Evolutionary conservation across 35 echinoderm and acorn worm genomes (phyloP), one percentile per base, ranked within the genome.

Genomic region (Amphiura filiformis): DNA sequence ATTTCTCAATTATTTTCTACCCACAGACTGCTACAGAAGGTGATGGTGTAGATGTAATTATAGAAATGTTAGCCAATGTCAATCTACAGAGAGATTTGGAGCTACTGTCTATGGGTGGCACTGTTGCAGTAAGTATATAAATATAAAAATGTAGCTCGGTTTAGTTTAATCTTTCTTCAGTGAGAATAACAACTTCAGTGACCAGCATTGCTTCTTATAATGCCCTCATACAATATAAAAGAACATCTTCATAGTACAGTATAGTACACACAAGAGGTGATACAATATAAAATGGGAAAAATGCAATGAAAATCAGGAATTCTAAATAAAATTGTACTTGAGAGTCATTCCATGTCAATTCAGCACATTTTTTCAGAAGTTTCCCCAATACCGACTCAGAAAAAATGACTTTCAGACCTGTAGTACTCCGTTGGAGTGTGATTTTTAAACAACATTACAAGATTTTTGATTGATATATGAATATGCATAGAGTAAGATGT

Each of bases 1-100:
- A n/a, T 47, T 47, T 17, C 17, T 47, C 17, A 47, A 47, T 47
- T 17, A 9, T 17, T 47, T 17, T 47, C 41, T 47, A 17, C 41
- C 17, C n/a, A n/a, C 77, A 94, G 96, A 90, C 79, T 75, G 82
- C 89, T 41, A 92, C 92, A 33, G 80, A 57, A 41, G 87, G 93
- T 1, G 26, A 28, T 15, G 92, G 96, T 56, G 90, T 94, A 18
- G 96, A 98, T 88, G 79, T 90, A 1, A 89, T 98, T 18, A 83
- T 94, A 39, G 96, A 98, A 84, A 98, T 98, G 96, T 84, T 98
- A 17, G 89, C 89, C 0, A 98, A 98, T 86, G 87, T 98, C 22
- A 94, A 98, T 44, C 83, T 98, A 30, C 89, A 94, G 75, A 94
- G 83, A 41, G 96, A 98, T 83, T 64, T 98, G 9, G 84, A 92